Conservation (phyloP, 1,140 invertebrate species). For the Helicorthomorpha holstii region DNA sequence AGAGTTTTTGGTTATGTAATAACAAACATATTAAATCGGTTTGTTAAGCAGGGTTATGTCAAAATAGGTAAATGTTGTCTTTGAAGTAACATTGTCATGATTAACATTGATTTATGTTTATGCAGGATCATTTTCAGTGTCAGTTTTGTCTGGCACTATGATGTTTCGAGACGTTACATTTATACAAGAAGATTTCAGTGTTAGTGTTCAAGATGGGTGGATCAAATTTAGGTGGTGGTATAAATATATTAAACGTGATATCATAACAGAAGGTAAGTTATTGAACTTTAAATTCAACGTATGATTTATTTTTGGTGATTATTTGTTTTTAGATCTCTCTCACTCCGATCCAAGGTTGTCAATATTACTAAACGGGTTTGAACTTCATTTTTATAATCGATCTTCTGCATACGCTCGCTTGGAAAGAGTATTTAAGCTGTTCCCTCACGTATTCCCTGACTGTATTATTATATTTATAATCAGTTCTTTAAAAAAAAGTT, state of each 20-base stretch:
- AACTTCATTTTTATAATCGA: constrained; percentile 90
- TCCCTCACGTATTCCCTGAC: no score
- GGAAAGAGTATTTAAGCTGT: constrained; percentile 78
- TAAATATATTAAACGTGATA: constrained; percentile 5
- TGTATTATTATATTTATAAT: no score
- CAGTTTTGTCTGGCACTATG: constrained; percentile 89
- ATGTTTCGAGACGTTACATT: constrained; percentile 96
- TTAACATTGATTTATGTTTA: constrained; percentile 13
- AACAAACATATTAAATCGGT: constrained; percentile 68
- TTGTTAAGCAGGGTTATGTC: constrained; percentile 61
- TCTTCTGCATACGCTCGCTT: constrained; percentile 71
- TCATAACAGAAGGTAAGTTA: not conserved
- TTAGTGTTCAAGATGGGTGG: constrained; percentile 91
- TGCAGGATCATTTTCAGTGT: constrained; percentile 80
- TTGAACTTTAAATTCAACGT: no score
- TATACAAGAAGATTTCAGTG: constrained; percentile 83
- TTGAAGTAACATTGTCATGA: not conserved
- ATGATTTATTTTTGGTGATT: not conserved
- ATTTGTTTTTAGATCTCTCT: constrained; percentile 71
- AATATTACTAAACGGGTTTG: constrained; percentile 86
- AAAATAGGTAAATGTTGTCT: constrained; percentile 57
- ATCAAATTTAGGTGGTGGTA: constrained; percentile 95
- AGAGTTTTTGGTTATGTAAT: constrained; percentile 74
- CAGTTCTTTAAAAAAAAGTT: no score
- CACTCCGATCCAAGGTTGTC: constrained; percentile 87